These are phyloP conservation scores for Sialis lutaria DNA, from an alignment of 2,888 invertebrate genomes.

Conservation along the genomic window DNA sequence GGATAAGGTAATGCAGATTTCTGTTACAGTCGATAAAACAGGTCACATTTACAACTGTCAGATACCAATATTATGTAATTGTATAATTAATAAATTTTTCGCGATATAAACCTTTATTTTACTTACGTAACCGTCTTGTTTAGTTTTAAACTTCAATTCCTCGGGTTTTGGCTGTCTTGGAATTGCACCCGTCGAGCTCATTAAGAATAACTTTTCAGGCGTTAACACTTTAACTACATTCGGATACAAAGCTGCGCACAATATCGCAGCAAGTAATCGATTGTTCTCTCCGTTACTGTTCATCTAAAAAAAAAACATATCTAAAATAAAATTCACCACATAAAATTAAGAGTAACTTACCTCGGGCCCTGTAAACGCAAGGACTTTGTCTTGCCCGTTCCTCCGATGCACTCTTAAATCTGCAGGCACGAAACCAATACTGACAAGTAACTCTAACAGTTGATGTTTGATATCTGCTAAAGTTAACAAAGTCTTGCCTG, in stretches of 20 bases:
- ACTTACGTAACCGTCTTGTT: conserved; percentile 49
- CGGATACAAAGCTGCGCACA: conserved; percentile 87
- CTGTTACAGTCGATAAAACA: no score
- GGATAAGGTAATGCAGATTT: no score
- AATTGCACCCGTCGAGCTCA: conserved; percentile 56
- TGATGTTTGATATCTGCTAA: conserved; percentile 77
- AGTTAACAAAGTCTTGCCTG: conserved; percentile 63
- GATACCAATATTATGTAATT: no score
- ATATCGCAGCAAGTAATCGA: conserved; percentile 58
- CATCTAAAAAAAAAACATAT: conserved; percentile 32
- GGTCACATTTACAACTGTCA: no score
- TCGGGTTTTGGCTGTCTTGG: conserved; percentile 51
- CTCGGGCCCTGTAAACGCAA: conserved; percentile 39
- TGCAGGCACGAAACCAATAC: conserved; percentile 63
- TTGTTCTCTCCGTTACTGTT: conserved; percentile 60
- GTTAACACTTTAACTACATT: conserved; percentile 74
- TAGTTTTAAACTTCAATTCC: conserved; percentile 58
- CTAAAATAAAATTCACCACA: not conserved
- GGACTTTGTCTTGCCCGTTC: conserved; percentile 43
- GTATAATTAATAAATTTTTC: no score
- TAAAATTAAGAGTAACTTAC: conserved; percentile 10
- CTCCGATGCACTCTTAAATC: conserved; percentile 36
- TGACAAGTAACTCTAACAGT: conserved; percentile 51
- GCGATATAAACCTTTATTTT: no score
- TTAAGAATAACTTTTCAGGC: conserved; percentile 59